Conservation (phyloP, 2,113 vertebrate species). For the Siniperca chuatsi region DNA sequence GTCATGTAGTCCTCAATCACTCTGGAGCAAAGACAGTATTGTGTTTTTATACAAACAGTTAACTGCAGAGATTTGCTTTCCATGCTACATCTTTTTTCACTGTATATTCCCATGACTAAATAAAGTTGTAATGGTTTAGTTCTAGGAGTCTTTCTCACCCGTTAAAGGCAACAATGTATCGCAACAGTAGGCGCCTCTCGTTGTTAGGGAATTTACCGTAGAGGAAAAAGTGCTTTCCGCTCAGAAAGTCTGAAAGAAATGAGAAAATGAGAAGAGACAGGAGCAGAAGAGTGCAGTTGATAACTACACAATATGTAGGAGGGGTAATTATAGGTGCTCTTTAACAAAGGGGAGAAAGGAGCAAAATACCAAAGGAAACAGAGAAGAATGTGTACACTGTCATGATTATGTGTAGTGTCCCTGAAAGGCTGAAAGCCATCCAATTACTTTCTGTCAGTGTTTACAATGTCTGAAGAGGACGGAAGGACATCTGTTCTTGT, state of each 20-base stretch:
- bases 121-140: background rate
- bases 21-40: slow-evolving; percentile 68
- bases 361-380: background rate
- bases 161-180: slow-evolving; percentile 91
- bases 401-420: background rate
- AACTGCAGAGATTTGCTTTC: background rate
- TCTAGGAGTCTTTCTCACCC: slow-evolving; percentile 81
- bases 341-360: background rate
- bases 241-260: slow-evolving; percentile 86
- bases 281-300: background rate
- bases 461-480: background rate
- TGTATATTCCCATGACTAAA: background rate
- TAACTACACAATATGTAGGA: background rate
- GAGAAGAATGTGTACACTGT: background rate
- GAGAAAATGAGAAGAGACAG: background rate
- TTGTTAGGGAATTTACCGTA: slow-evolving; percentile 90
- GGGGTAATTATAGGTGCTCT: background rate
- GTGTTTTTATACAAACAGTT: background rate
- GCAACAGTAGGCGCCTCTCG: slow-evolving; percentile 86
- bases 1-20: slow-evolving; percentile 92
- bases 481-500: background rate
- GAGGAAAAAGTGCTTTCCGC: slow-evolving; percentile 90
- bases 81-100: background rate
- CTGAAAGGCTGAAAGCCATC: slow-evolving; percentile 16
- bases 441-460: slow-evolving; percentile 25